phyloP scores from a whole-genome alignment of 1,140 invertebrate species.

The Aphidius ervi region DNA sequence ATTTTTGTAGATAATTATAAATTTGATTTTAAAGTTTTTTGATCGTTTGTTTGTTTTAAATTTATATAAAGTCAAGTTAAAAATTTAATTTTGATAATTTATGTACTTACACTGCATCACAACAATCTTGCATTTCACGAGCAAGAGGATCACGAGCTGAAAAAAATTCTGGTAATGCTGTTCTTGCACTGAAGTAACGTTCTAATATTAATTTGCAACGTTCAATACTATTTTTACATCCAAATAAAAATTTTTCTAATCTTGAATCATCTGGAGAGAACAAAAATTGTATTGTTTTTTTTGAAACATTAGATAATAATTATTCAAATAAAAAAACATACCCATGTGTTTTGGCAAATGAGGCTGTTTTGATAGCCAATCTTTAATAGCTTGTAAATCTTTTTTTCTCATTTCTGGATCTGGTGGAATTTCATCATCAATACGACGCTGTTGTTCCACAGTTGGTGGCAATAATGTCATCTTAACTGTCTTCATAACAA shows the following conservation, averaged over 20 bases:
- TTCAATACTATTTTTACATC: conserved; percentile 56
- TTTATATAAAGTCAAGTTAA: no score
- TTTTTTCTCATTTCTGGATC: conserved; percentile 44
- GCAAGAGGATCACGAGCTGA: conserved; percentile 44
- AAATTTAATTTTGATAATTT: no score
- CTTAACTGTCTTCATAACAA: conserved; percentile 14
- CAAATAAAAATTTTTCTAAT: conserved; percentile 52
- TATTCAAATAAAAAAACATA: conserved; percentile 24
- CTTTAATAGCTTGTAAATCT: conserved; percentile 39
- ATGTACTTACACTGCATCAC: conserved; percentile 38
- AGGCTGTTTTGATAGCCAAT: conserved; percentile 54
- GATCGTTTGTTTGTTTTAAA: no score
- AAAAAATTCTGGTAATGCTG: conserved; percentile 53
- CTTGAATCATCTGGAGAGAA: conserved; percentile 48
- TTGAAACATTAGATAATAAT: not conserved
- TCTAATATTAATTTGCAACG: conserved; percentile 53
- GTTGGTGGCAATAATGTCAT: conserved; percentile 48
- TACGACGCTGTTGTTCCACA: conserved; percentile 41
- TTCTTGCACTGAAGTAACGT: conserved; percentile 49
- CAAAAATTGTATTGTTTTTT: no score
- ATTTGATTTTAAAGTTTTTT: no score
- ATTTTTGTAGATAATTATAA: no score
- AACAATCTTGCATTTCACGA: conserved; percentile 44
- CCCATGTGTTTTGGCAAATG: conserved; percentile 51
- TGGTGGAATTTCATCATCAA: conserved; percentile 41